Percentiles rank a stretch among this genome's conserved stretches.
phyloP scores from a whole-genome alignment of 1,140 invertebrate genomes.

The Stenopsyche tienmushanensis region DNA sequence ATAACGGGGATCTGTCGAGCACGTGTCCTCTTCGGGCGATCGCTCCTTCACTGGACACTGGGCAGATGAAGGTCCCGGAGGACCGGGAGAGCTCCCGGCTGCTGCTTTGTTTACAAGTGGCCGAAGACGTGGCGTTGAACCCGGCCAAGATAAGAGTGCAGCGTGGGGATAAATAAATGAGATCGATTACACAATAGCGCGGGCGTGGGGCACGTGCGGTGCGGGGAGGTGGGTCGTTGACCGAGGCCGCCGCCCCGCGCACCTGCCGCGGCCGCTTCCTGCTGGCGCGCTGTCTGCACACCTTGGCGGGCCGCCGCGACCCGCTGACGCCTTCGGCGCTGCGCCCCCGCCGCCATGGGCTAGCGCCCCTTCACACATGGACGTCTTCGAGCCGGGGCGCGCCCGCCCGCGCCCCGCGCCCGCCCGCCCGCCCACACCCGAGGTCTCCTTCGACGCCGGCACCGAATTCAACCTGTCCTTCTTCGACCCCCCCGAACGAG shows the following conservation, averaged over 20 bases:
- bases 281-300: conserved; percentile 13
- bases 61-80: no score
- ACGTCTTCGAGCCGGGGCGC: conserved; percentile 36
- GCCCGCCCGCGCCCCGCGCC: conserved; percentile 20
- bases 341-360: conserved; percentile 12
- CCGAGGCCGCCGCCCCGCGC: neutral
- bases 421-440: conserved; percentile 52
- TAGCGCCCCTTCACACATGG: conserved; percentile 23
- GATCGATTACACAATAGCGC: conserved; percentile 19
- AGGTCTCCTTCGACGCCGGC: conserved; percentile 72
- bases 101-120: no score
- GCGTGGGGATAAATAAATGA: neutral
- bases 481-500: conserved; percentile 70
- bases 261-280: conserved; percentile 9
- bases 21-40: no score
- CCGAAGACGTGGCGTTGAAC: no score
- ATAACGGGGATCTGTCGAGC: no score
- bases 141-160: neutral
- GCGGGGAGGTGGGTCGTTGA: conserved; percentile 4
- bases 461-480: conserved; percentile 77
- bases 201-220: neutral
- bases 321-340: conserved; percentile 8
- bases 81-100: no score
- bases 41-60: no score
- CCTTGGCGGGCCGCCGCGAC: conserved; percentile 21